phyloP scores from a whole-genome alignment of 30 jellyfish, hydroid and myxozoan species.

The Catostylus mosaicus region DNA sequence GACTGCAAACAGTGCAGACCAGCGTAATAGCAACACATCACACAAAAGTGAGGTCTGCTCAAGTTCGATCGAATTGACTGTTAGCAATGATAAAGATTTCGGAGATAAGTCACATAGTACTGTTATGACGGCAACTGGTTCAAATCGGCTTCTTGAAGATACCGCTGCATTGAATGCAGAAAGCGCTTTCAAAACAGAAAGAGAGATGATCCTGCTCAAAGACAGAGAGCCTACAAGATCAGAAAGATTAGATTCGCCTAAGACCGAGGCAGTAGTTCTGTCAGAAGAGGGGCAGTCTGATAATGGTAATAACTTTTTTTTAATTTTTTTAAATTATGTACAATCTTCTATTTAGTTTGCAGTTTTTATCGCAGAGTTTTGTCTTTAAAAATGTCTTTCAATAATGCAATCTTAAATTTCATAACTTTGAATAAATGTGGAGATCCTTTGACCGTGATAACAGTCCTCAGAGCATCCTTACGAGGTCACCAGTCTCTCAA shows the following conservation, averaged over 20 bases:
- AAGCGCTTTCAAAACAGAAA: not conserved
- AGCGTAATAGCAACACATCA: not conserved
- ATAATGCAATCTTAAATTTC: too few species aligned
- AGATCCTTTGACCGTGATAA: too few species aligned
- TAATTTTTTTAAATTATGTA: too few species aligned
- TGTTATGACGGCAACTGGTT: not conserved
- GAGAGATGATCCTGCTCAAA: not conserved
- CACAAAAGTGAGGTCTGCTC: not conserved
- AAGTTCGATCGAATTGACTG: not conserved
- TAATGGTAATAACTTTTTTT: too few species aligned
- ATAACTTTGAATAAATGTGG: too few species aligned
- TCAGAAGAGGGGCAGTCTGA: not conserved
- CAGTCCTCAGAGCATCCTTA: too few species aligned
- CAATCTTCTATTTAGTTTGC: too few species aligned
- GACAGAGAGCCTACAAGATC: not conserved
- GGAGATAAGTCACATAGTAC: not conserved
- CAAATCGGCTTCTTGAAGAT: not conserved
- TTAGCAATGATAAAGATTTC: not conserved
- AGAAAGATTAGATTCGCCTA: not conserved
- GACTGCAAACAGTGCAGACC: not conserved
- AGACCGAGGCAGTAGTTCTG: not conserved
- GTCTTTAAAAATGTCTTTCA: too few species aligned
- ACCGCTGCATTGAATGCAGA: not conserved
- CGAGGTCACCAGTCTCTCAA: too few species aligned
- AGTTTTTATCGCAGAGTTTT: too few species aligned